phyloP scores from a whole-genome alignment of 2,797 vertebrate species.

The Podarcis siculus region DNA sequence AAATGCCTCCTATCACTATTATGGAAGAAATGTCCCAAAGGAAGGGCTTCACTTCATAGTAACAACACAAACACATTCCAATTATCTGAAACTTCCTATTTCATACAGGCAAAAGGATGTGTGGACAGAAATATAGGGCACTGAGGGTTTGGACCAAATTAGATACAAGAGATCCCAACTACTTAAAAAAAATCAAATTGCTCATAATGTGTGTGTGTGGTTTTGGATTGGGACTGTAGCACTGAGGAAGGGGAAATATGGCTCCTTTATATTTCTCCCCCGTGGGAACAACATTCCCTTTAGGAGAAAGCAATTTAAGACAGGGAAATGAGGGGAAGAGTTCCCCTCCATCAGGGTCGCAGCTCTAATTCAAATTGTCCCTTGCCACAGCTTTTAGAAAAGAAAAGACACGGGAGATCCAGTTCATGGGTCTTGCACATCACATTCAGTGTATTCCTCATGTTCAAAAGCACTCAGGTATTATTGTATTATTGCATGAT shows the following conservation, averaged over 20 bases:
- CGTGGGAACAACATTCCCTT: no score
- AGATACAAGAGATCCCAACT: no score
- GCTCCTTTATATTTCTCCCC: no score
- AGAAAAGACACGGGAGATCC: not conserved
- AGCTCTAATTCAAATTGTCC: not conserved
- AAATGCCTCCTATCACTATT: constrained; percentile 34
- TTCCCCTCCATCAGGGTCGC: not conserved
- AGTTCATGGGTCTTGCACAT: not conserved
- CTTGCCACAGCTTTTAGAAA: not conserved
- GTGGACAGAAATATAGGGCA: no score
- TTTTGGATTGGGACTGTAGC: no score
- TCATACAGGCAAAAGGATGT: no score
- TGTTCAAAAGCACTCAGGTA: not conserved
- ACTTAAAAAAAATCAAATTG: no score
- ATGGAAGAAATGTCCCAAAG: constrained; percentile 19
- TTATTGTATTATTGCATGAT: not conserved
- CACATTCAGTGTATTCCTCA: not conserved
- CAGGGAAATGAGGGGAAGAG: not conserved
- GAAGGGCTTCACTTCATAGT: not conserved
- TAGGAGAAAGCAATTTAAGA: no score
- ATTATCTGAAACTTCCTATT: no score
- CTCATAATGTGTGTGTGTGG: no score
- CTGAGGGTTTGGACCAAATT: no score
- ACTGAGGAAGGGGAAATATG: no score
- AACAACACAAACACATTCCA: constrained; percentile 20